Percentiles rank a stretch among this genome's conserved stretches.
phyloP scores from a whole-genome alignment of 2,888 invertebrate species.

The Noctua janthe region DNA sequence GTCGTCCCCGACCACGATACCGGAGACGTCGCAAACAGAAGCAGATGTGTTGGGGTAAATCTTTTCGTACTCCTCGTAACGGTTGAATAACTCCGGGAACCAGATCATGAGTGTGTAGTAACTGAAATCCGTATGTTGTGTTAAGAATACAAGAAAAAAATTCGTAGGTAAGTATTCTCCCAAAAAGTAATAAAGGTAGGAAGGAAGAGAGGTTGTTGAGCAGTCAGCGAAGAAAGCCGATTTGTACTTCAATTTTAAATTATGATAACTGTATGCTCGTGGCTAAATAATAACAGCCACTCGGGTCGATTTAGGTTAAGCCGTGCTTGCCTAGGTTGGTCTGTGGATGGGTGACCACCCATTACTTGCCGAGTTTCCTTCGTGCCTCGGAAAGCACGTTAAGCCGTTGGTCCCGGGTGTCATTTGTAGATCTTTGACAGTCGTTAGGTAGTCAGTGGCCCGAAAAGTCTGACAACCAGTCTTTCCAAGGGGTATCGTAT shows the following conservation, averaged over 20 bases:
- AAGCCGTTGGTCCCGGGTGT: no score
- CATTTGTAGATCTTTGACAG: no score
- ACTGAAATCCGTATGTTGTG: constrained; percentile 86
- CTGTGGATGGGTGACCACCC: no score
- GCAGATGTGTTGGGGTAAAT: constrained; percentile 92
- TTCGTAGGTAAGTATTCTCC: neutral
- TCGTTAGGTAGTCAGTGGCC: no score
- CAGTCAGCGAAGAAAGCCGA: neutral
- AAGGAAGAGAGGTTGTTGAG: neutral
- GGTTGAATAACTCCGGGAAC: constrained; percentile 97
- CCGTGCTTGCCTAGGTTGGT: no score
- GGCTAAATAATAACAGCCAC: no score
- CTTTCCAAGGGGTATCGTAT: no score
- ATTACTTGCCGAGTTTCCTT: no score
- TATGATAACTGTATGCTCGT: neutral
- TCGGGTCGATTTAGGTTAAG: no score
- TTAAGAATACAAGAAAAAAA: constrained; percentile 1
- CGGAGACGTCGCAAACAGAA: constrained; percentile 94
- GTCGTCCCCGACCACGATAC: constrained; percentile 89
- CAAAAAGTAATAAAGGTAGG: constrained; percentile 3
- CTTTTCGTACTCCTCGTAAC: constrained; percentile 94
- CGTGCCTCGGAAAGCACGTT: no score
- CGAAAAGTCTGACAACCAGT: no score
- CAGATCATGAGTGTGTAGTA: constrained; percentile 98
- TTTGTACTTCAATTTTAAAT: neutral